phyloP scores from a whole-genome alignment of 2,888 invertebrate species.

The Lithophane ornitopus region DNA sequence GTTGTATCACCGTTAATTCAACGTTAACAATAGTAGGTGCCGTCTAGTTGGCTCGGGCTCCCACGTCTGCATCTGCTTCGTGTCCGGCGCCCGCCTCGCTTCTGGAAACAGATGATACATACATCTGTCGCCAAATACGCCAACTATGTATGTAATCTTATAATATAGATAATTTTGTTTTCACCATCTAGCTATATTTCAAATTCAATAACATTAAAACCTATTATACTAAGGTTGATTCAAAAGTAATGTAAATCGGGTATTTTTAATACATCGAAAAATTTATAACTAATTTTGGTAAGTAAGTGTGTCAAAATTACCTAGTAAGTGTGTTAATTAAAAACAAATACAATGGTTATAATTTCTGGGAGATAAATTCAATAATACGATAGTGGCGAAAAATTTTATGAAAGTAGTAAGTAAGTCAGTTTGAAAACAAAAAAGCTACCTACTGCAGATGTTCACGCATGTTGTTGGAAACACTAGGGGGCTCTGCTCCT shows the following conservation, averaged over 20 bases:
- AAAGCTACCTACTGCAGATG: neutral
- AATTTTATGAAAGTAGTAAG: neutral
- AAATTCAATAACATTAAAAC: constrained; percentile 11
- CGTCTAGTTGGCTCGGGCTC: constrained; percentile 64
- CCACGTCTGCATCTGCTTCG: constrained; percentile 73
- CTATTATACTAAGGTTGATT: neutral
- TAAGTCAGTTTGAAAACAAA: neutral
- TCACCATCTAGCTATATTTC: constrained; percentile 15
- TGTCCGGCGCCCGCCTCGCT: constrained; percentile 58
- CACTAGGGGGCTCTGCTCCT: neutral
- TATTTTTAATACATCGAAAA: neutral
- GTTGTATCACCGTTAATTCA: constrained; percentile 54
- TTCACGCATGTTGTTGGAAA: neutral
- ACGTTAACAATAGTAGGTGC: constrained; percentile 63
- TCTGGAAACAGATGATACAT: constrained; percentile 67
- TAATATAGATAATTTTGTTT: constrained; percentile 51
- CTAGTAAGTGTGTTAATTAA: neutral
- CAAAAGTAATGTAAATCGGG: neutral
- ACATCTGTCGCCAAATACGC: constrained; percentile 70
- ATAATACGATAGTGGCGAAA: neutral
- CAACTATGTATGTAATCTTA: constrained; percentile 59
- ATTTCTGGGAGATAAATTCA: neutral
- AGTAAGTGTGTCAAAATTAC: neutral
- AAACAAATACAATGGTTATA: neutral
- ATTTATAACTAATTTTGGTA: neutral